Evolutionary conservation across 2,888 invertebrate species (phyloP).

Genomic region (Globia sparganii): DNA sequence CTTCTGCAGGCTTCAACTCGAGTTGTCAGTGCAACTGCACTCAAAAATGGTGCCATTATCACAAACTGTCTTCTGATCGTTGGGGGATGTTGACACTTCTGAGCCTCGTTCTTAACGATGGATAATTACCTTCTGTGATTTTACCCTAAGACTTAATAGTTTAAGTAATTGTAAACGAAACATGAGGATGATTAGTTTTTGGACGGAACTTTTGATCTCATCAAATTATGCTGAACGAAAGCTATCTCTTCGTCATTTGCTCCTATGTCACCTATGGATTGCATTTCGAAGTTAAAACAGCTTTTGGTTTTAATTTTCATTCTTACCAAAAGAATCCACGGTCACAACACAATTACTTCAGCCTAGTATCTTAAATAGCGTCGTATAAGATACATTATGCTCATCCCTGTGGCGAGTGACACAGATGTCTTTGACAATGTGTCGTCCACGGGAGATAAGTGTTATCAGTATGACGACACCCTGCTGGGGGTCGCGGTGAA

Average conservation of each 20-base stretch:
- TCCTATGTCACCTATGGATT: neutral
- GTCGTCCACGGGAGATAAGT: slow-evolving; percentile 48
- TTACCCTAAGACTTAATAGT: neutral
- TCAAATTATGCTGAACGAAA: neutral
- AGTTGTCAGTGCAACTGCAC: slow-evolving; percentile 2
- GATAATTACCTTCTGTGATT: neutral
- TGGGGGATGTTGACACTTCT: slow-evolving; percentile 3
- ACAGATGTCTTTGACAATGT: slow-evolving; percentile 58
- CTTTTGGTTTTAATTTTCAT: neutral
- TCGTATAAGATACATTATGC: slow-evolving; percentile 10
- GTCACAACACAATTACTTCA: neutral
- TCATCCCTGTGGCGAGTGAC: slow-evolving; percentile 37
- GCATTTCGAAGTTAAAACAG: neutral
- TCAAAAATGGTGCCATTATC: neutral
- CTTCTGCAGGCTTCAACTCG: slow-evolving; percentile 1
- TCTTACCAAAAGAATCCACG: too few relatives aligned
- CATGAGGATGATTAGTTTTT: neutral
- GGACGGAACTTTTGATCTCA: neutral
- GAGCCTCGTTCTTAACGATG: neutral
- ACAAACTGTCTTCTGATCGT: neutral
- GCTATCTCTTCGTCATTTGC: neutral
- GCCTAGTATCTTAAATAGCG: neutral
- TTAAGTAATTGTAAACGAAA: neutral
- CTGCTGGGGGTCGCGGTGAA: slow-evolving; percentile 73
- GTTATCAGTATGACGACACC: slow-evolving; percentile 63